Percentiles rank a stretch among this genome's conserved stretches.
These are phyloP conservation scores for Merluccius polli DNA, from an alignment of 2,797 vertebrate species.

Conservation along the genomic window DNA sequence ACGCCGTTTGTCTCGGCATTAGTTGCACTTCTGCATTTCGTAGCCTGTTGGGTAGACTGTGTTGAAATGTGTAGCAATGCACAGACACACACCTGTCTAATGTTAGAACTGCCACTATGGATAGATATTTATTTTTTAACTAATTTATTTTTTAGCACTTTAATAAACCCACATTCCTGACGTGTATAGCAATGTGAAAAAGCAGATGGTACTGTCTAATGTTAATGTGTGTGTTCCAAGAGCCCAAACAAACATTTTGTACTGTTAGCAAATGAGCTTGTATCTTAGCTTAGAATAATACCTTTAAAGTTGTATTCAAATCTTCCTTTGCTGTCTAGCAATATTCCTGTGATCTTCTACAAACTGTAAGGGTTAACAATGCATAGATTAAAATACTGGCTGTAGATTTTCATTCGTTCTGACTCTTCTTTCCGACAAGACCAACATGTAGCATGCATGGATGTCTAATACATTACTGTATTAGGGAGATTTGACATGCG, in stretches of 20 bases:
- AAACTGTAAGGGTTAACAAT: conserved; percentile 18
- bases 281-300: background rate
- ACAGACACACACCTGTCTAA: conserved; percentile 23
- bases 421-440: background rate
- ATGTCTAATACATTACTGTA: background rate
- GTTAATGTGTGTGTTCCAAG: conserved; percentile 15
- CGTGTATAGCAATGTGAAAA: conserved; percentile 9
- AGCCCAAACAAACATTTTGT: conserved; percentile 32
- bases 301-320: background rate
- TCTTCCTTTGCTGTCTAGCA: conserved; percentile 25
- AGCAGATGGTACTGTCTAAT: conserved; percentile 14
- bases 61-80: conserved; percentile 10
- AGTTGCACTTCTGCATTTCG: conserved; percentile 30
- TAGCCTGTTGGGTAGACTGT: background rate
- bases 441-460: background rate
- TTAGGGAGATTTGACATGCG: background rate
- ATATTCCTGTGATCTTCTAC: background rate
- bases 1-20: conserved; percentile 4
- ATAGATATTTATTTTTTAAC: conserved; percentile 59
- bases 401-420: conserved; percentile 23
- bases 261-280: conserved; percentile 37
- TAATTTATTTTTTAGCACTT: conserved; percentile 73
- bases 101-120: conserved; percentile 42
- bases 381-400: conserved; percentile 55
- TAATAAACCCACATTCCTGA: conserved; percentile 55